Percentiles rank a stretch among this genome's conserved stretches.
Conservation (phyloP, 2,797 vertebrate species). For the Poeciliopsis paucimaculata region DNA sequence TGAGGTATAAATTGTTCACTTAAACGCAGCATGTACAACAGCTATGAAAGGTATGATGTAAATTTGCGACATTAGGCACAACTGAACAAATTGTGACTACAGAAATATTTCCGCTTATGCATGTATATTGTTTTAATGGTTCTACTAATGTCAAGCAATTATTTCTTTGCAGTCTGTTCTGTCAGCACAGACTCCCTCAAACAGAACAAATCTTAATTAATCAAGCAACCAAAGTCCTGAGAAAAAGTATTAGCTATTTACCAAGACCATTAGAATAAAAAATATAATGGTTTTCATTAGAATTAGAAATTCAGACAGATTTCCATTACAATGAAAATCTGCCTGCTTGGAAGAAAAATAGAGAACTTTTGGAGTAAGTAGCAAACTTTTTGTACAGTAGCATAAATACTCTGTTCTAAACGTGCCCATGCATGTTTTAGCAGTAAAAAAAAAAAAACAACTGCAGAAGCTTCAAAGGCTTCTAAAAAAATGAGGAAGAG, state of each 20-base stretch:
- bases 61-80: background rate
- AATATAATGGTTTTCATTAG: no score
- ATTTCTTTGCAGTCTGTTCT: background rate
- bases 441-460: background rate
- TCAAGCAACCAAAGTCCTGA: background rate
- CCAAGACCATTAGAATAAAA: background rate
- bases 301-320: no score
- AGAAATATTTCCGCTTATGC: background rate
- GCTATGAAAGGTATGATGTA: background rate
- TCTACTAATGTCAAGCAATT: background rate
- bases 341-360: background rate
- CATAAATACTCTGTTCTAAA: background rate
- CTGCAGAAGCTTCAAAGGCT: background rate
- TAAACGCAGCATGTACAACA: background rate
- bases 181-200: background rate
- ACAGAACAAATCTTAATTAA: background rate
- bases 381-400: background rate
- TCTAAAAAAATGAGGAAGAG: constrained; percentile 16
- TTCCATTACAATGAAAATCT: background rate
- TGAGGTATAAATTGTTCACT: background rate
- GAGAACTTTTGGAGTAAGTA: background rate
- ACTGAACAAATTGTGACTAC: background rate
- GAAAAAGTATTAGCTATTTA: background rate
- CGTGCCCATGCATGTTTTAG: background rate
- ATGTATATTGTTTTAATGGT: background rate